These are phyloP conservation scores for Lathamus discolor DNA, from an alignment of 2,113 vertebrate species.

Conservation along the genomic window DNA sequence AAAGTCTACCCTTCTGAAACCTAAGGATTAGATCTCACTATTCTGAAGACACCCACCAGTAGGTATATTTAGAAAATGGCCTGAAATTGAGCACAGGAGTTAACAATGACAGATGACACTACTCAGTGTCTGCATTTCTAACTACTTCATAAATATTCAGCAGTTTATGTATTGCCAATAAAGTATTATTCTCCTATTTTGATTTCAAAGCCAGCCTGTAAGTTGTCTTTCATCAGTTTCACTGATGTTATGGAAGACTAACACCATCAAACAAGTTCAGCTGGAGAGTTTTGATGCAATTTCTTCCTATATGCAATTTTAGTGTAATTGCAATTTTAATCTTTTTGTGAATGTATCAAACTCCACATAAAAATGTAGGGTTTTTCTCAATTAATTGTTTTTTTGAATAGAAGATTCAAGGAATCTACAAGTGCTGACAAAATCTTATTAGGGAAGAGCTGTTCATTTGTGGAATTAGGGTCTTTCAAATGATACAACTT, in stretches of 20 bases:
- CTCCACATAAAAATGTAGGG: neutral
- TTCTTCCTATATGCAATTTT: neutral
- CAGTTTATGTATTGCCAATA: neutral
- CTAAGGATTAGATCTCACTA: neutral
- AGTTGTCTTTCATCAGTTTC: neutral
- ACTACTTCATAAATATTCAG: neutral
- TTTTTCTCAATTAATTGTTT: neutral
- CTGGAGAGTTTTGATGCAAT: neutral
- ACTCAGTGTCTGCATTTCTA: neutral
- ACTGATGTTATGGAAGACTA: neutral
- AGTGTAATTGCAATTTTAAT: neutral
- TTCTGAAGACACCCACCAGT: neutral
- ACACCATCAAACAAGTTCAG: neutral
- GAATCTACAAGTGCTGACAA: neutral
- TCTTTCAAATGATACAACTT: neutral
- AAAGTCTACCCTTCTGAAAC: neutral
- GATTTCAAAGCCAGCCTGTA: neutral
- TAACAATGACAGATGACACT: neutral
- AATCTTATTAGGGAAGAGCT: neutral
- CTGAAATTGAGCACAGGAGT: neutral
- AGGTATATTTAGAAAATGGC: neutral
- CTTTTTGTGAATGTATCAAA: neutral
- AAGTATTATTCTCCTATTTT: neutral
- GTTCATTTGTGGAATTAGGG: neutral
- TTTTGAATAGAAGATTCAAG: neutral